Evolutionary conservation across 2,797 vertebrate species (phyloP).

Genomic region (Lacerta agilis): DNA sequence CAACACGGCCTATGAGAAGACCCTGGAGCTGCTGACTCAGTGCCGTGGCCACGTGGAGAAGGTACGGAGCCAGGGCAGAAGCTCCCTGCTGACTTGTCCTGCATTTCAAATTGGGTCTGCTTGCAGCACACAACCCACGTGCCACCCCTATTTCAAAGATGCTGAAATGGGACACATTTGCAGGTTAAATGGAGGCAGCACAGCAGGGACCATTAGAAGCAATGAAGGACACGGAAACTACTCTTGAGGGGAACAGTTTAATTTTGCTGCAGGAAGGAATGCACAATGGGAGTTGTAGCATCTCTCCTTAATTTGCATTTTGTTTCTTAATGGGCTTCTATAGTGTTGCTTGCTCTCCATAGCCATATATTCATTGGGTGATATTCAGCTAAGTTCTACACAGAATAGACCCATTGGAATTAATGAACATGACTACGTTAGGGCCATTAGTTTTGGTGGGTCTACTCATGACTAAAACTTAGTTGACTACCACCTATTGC

Average conservation of each 20-base stretch:
- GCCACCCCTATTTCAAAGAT: too few species aligned
- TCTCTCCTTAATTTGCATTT: not conserved
- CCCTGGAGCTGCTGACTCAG: slow-evolving; percentile 71
- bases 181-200: not conserved
- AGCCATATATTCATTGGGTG: not conserved
- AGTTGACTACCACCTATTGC: too few species aligned
- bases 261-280: not conserved
- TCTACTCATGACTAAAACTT: too few species aligned
- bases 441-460: too few species aligned
- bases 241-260: not conserved
- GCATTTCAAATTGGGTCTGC: not conserved
- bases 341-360: not conserved
- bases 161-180: not conserved
- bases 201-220: not conserved
- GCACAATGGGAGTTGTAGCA: not conserved
- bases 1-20: slow-evolving; percentile 70
- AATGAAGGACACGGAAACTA: too few species aligned
- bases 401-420: too few species aligned
- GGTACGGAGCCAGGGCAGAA: slow-evolving; percentile 62
- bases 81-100: not conserved
- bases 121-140: not conserved
- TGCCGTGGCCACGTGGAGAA: slow-evolving; percentile 80
- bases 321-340: not conserved
- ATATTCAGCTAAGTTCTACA: too few species aligned
- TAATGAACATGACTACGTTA: too few species aligned